A percentile compares a stretch with the other conserved stretches of the same genome.
Conservation (phyloP, 92 coral and sea anemone genomes). For the Montipora capitata region DNA sequence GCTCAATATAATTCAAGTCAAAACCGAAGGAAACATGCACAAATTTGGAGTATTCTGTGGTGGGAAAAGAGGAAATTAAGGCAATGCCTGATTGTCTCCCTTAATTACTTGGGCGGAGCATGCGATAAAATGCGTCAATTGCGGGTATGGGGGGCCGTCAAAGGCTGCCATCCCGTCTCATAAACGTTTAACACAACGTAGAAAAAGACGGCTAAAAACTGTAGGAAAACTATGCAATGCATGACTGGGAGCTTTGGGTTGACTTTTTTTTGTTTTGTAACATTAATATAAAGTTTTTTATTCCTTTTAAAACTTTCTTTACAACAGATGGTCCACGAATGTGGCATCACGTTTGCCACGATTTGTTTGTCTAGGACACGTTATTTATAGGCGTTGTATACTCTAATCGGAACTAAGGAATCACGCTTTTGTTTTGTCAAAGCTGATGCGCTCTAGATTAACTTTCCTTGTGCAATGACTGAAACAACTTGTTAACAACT, state of each 20-base stretch:
- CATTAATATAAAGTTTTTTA: not conserved
- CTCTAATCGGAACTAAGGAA: not conserved
- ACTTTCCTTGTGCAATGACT: not conserved
- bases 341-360: not conserved
- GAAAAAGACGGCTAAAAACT: not conserved
- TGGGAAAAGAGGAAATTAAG: slow-evolving; percentile 41
- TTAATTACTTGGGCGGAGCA: slow-evolving; percentile 87
- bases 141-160: not conserved
- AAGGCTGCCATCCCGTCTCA: slow-evolving; percentile 3
- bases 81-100: slow-evolving; percentile 45
- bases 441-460: not conserved
- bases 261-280: not conserved
- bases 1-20: slow-evolving; percentile 2
- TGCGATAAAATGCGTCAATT: slow-evolving; percentile 9
- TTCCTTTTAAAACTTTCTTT: not conserved
- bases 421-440: not conserved
- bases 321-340: slow-evolving; percentile 34
- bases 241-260: not conserved
- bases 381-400: slow-evolving; percentile 15
- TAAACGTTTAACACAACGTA: not conserved
- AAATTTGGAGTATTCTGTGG: slow-evolving; percentile 39
- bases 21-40: not conserved
- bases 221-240: not conserved
- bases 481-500: not conserved
- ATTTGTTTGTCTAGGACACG: slow-evolving; percentile 1